Conservation (phyloP, 2,888 invertebrate genomes). For the Ectropis crepuscularia region DNA sequence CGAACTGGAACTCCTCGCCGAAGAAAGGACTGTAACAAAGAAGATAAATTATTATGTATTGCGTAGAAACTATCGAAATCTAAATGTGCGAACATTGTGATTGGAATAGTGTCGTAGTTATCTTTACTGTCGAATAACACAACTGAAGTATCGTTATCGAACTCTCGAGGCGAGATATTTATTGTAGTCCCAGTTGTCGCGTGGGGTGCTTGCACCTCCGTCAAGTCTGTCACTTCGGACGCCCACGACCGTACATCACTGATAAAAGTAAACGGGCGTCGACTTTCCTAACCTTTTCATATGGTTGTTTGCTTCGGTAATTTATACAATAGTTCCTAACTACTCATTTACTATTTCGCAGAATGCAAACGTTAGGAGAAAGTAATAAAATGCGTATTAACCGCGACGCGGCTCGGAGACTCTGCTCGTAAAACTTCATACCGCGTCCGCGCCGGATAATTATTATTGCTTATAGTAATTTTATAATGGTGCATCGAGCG, state of each 20-base stretch:
- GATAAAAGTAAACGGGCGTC: slow-evolving; percentile 36
- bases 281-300: slow-evolving; percentile 39
- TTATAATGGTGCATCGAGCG: slow-evolving; percentile 29
- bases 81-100: slow-evolving; percentile 9
- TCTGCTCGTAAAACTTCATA: slow-evolving; percentile 50
- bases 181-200: slow-evolving; percentile 54
- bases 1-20: slow-evolving; percentile 97
- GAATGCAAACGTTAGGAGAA: slow-evolving; percentile 47
- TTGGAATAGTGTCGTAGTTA: slow-evolving; percentile 52
- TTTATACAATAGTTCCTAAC: slow-evolving; percentile 39
- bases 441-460: slow-evolving; percentile 15
- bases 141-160: slow-evolving; percentile 57
- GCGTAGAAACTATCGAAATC: slow-evolving; percentile 1
- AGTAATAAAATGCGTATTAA: slow-evolving; percentile 56
- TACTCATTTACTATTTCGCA: slow-evolving; percentile 44
- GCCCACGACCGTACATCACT: slow-evolving; percentile 50
- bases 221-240: slow-evolving; percentile 49
- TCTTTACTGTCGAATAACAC: slow-evolving; percentile 56
- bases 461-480: slow-evolving; percentile 29
- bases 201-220: slow-evolving; percentile 56
- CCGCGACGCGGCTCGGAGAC: slow-evolving; percentile 46
- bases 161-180: slow-evolving; percentile 57
- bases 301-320: slow-evolving; percentile 35
- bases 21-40: slow-evolving; percentile 91
- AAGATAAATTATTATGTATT: slow-evolving; percentile 16